Conservation (phyloP, 2,797 vertebrate species). For the Sciaenops ocellatus region DNA sequence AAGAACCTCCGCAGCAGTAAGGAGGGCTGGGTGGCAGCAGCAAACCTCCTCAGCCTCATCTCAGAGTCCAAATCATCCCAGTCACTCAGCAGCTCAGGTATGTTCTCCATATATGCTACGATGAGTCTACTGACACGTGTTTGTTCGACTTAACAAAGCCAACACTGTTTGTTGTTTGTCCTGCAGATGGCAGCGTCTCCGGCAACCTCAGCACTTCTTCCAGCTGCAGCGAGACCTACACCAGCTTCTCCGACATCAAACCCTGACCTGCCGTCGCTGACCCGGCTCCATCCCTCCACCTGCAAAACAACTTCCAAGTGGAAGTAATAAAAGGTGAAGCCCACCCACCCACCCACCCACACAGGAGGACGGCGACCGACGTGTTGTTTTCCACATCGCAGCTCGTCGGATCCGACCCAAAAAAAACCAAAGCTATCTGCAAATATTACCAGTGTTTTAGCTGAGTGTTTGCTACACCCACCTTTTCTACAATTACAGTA, state of each 20-base stretch:
- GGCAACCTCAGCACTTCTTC: conserved; percentile 95
- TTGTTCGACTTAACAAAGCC: no score
- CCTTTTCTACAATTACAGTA: not conserved
- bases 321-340: not conserved
- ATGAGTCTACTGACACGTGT: no score
- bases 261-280: conserved; percentile 78
- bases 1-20: conserved; percentile 90
- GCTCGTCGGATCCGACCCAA: not conserved
- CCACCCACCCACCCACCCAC: conserved; percentile 8
- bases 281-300: not conserved
- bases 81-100: conserved; percentile 95
- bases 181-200: conserved; percentile 91
- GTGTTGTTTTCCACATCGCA: not conserved
- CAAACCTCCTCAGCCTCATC: conserved; percentile 90
- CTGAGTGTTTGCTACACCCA: not conserved
- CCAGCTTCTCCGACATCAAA: conserved; percentile 91
- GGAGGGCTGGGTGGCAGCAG: conserved; percentile 92
- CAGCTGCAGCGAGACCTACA: conserved; percentile 95
- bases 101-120: not conserved
- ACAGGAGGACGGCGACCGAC: conserved; percentile 9
- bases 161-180: no score
- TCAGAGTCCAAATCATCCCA: conserved; percentile 92
- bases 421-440: conserved; percentile 17
- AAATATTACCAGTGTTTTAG: conserved; percentile 7
- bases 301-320: not conserved